A percentile compares a stretch with the other conserved stretches of the same genome.
These are phyloP conservation scores for Serrognathus titanus DNA, from an alignment of 2,888 invertebrate species.

Conservation along the genomic window DNA sequence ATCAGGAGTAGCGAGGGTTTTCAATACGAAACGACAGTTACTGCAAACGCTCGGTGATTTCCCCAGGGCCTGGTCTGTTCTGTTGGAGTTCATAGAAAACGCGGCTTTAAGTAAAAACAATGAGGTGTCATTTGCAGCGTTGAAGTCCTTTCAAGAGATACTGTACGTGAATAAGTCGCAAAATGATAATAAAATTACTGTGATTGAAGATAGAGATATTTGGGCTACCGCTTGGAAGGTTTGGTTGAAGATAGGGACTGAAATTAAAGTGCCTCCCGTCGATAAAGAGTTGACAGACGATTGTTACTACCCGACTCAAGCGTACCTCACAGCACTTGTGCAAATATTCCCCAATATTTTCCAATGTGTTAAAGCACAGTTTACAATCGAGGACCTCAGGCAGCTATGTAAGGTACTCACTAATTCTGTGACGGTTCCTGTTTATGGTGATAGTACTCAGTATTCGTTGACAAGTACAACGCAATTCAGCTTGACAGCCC, in stretches of 20 bases:
- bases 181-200: constrained; percentile 40
- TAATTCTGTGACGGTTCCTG: constrained; percentile 75
- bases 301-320: constrained; percentile 85
- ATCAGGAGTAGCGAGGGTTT: constrained; percentile 88
- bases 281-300: constrained; percentile 48
- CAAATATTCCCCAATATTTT: constrained; percentile 96
- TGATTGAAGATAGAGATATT: constrained; percentile 52
- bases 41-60: constrained; percentile 86
- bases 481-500: constrained; percentile 75
- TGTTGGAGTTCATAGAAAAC: constrained; percentile 91
- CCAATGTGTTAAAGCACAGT: constrained; percentile 70
- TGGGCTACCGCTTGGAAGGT: constrained; percentile 83
- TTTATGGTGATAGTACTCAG: constrained; percentile 75
- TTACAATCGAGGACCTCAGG: constrained; percentile 70
- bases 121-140: constrained; percentile 92
- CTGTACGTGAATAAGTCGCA: constrained; percentile 64
- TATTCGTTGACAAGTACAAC: constrained; percentile 71
- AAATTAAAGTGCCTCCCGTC: constrained; percentile 63
- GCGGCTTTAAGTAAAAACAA: constrained; percentile 89
- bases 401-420: constrained; percentile 75
- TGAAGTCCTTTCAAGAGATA: constrained; percentile 97
- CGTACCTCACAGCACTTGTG: constrained; percentile 89
- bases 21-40: constrained; percentile 85
- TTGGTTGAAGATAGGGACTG: constrained; percentile 84
- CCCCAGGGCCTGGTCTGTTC: constrained; percentile 86